Evolutionary conservation across 2,888 invertebrate species (phyloP).

Genomic region (Apoda limacodes): DNA sequence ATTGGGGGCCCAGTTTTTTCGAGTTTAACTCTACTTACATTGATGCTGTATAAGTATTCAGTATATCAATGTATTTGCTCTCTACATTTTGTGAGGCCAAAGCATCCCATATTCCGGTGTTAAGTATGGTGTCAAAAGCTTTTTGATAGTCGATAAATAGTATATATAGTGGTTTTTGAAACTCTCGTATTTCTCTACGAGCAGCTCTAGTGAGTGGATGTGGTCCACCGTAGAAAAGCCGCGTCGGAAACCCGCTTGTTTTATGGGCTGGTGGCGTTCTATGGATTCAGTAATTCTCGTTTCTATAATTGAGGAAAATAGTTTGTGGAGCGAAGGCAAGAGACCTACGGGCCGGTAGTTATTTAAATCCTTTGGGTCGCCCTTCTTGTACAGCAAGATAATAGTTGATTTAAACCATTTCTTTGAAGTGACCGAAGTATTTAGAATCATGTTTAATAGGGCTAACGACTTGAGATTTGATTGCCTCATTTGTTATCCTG

Average conservation of each 20-base stretch:
- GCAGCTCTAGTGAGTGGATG: not conserved
- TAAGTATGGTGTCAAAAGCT: no score
- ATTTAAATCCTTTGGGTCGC: no score
- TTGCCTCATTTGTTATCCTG: not conserved
- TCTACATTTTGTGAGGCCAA: slow-evolving; percentile 9
- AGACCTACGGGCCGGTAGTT: not conserved
- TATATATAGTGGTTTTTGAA: not conserved
- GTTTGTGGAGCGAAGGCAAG: not conserved
- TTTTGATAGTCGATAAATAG: not conserved
- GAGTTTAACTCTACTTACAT: no score
- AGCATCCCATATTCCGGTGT: not conserved
- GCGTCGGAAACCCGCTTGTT: not conserved
- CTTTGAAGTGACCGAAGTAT: not conserved
- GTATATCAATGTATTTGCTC: slow-evolving; percentile 1
- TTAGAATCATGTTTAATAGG: not conserved
- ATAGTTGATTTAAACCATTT: not conserved
- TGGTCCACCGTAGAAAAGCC: not conserved
- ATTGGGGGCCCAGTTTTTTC: no score
- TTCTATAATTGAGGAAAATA: not conserved
- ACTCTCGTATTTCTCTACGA: slow-evolving; percentile 1
- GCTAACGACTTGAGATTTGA: not conserved
- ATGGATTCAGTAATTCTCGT: not conserved
- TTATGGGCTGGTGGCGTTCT: not conserved
- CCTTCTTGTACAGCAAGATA: not conserved
- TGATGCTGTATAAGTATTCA: no score